Evolutionary conservation across 2,888 invertebrate species (phyloP).

Genomic region (Acanthoscelides obtectus): DNA sequence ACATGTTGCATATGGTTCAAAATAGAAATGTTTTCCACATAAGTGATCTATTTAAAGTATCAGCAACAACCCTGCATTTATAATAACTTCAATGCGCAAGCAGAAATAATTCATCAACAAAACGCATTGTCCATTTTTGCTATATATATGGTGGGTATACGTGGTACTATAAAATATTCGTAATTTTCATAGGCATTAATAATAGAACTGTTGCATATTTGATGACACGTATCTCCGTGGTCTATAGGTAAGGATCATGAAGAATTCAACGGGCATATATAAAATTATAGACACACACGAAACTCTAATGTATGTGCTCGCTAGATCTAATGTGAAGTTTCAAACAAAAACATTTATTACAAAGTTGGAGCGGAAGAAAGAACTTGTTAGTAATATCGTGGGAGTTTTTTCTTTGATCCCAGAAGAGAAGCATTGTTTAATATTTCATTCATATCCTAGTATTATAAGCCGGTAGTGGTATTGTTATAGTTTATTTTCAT

Average conservation of each 20-base stretch:
- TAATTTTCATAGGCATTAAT: background rate
- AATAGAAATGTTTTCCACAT: background rate
- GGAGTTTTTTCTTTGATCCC: background rate
- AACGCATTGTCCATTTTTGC: background rate
- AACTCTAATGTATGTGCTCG: background rate
- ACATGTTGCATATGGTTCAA: background rate
- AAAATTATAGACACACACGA: background rate
- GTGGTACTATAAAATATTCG: background rate
- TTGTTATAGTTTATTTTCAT: too few species aligned
- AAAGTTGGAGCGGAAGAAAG: background rate
- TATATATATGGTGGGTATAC: background rate
- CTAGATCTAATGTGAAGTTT: background rate
- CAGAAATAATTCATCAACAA: background rate
- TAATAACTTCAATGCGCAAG: background rate
- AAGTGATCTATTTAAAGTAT: background rate
- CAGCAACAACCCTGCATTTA: background rate
- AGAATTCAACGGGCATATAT: background rate
- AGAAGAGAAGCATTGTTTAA: too few species aligned
- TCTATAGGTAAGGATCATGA: background rate
- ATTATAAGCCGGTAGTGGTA: too few species aligned
- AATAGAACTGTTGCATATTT: background rate
- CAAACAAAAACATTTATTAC: background rate
- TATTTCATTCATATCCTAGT: too few species aligned
- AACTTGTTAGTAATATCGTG: background rate
- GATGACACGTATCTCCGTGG: background rate